A percentile compares a stretch with the other conserved stretches of the same genome.
Conservation (phyloP, 2,888 invertebrate genomes). For the Meandrusa payeni region DNA sequence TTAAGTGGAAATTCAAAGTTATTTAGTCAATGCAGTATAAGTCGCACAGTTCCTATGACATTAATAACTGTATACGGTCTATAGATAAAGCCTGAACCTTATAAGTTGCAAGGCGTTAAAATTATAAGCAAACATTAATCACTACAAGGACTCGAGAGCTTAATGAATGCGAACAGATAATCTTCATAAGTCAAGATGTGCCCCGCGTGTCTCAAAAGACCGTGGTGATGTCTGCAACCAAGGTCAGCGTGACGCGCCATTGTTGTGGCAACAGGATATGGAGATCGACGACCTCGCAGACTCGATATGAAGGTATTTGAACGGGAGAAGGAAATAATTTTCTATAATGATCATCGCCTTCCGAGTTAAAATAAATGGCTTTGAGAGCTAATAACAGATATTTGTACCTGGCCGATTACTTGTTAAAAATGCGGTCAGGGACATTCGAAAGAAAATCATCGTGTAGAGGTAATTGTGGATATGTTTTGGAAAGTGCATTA, state of each 20-base stretch:
- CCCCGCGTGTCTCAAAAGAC: slow-evolving; percentile 41
- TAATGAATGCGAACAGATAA: slow-evolving; percentile 9
- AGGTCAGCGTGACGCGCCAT: slow-evolving; percentile 47
- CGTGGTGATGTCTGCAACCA: slow-evolving; percentile 48
- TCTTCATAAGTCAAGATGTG: slow-evolving; percentile 5
- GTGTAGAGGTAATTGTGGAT: no score
- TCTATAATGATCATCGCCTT: slow-evolving; percentile 45
- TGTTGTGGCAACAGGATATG: slow-evolving; percentile 61
- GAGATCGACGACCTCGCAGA: slow-evolving; percentile 49
- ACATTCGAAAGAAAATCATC: slow-evolving; percentile 2
- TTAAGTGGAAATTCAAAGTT: no score
- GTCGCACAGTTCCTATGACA: no score
- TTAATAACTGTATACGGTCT: no score
- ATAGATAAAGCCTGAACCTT: neutral
- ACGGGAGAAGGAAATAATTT: slow-evolving; percentile 56
- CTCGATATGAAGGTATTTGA: slow-evolving; percentile 52
- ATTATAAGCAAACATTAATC: slow-evolving; percentile 18
- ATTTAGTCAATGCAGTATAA: no score
- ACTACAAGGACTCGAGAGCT: slow-evolving; percentile 3
- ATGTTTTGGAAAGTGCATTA: no score
- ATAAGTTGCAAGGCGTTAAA: slow-evolving; percentile 6
- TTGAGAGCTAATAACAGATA: slow-evolving; percentile 29
- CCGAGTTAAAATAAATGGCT: slow-evolving; percentile 43
- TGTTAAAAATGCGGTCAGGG: slow-evolving; percentile 16
- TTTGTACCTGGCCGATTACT: slow-evolving; percentile 36